Evolutionary conservation across 1,140 invertebrate species (phyloP).

Genomic region (Adelges cooleyi): DNA sequence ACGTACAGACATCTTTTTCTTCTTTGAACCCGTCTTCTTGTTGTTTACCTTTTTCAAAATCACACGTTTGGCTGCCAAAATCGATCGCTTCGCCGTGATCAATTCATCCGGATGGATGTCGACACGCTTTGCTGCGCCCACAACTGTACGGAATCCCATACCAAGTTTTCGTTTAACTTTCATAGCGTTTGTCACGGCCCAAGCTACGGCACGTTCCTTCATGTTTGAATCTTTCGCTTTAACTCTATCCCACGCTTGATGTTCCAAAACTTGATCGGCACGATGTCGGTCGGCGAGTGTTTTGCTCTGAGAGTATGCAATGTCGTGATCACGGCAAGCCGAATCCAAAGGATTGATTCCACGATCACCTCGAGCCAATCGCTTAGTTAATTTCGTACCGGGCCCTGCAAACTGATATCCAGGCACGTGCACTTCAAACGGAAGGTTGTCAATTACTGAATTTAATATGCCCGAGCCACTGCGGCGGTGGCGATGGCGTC

Average conservation of each 20-base stretch:
- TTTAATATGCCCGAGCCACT: slow-evolving; percentile 34
- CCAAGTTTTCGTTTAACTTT: slow-evolving; percentile 36
- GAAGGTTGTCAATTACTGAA: slow-evolving; percentile 38
- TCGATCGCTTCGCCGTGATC: not conserved
- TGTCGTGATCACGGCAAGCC: slow-evolving; percentile 40
- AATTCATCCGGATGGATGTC: not conserved
- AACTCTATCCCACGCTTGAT: slow-evolving; percentile 38
- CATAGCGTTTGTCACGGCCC: slow-evolving; percentile 35
- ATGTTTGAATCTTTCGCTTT: slow-evolving; percentile 37
- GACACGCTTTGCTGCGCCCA: too few species aligned
- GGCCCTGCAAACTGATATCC: slow-evolving; percentile 39
- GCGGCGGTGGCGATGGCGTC: too few species aligned
- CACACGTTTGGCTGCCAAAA: not conserved
- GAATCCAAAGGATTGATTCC: slow-evolving; percentile 40
- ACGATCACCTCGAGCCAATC: slow-evolving; percentile 38
- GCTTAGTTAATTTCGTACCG: slow-evolving; percentile 39
- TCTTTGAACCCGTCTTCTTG: not conserved
- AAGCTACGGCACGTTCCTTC: slow-evolving; percentile 36
- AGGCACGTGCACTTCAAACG: slow-evolving; percentile 35
- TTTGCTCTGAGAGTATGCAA: slow-evolving; percentile 38
- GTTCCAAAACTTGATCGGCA: slow-evolving; percentile 38
- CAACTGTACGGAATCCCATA: slow-evolving; percentile 28
- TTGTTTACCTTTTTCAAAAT: not conserved
- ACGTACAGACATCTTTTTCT: not conserved
- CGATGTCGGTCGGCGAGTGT: slow-evolving; percentile 36